Evolutionary conservation across 2,113 vertebrate genomes (phyloP).

Genomic region (Zootoca vivipara): DNA sequence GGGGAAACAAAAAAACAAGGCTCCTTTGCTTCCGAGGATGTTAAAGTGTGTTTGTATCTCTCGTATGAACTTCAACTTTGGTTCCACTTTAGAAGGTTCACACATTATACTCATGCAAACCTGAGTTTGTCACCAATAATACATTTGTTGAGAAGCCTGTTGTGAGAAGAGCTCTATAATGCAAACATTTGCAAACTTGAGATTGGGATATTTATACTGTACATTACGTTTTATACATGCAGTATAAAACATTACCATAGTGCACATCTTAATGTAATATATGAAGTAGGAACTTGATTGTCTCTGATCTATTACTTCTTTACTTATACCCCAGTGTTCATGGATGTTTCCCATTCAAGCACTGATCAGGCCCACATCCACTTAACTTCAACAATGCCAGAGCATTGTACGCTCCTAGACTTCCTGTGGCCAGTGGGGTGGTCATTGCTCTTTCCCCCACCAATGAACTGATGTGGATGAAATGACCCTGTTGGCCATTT

Average conservation of each 20-base stretch:
- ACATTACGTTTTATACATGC: neutral
- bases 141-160: neutral
- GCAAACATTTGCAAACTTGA: neutral
- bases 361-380: neutral
- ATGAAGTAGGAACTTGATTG: neutral
- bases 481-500: too few species aligned
- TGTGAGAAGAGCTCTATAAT: neutral
- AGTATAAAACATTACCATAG: neutral
- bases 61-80: constrained; percentile 71
- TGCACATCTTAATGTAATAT: neutral
- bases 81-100: constrained; percentile 27
- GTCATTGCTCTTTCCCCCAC: neutral
- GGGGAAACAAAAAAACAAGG: constrained; percentile 72
- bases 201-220: neutral
- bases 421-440: neutral
- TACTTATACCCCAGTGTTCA: too few species aligned
- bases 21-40: constrained; percentile 80
- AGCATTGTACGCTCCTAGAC: neutral
- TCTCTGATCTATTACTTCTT: neutral
- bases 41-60: constrained; percentile 75
- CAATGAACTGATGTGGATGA: too few species aligned
- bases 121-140: neutral
- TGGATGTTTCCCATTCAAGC: neutral
- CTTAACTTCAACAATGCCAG: neutral
- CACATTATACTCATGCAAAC: constrained; percentile 5